Evolutionary conservation across 1,140 invertebrate species (phyloP).

Genomic region (Sipha flava): DNA sequence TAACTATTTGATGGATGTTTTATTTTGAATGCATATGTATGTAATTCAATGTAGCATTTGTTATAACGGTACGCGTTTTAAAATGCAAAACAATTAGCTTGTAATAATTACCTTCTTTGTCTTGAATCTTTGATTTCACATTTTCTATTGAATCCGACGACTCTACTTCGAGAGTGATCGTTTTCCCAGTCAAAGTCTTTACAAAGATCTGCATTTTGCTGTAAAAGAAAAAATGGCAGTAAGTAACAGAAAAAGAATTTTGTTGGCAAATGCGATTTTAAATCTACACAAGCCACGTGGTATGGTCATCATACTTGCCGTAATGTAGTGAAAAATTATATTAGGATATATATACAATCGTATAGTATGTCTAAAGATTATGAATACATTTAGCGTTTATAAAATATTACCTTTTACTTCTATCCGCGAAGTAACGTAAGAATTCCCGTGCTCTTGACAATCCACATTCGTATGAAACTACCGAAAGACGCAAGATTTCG

Average conservation of each 20-base stretch:
- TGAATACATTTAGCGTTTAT: not conserved
- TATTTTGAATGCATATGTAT: no score
- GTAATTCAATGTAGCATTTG: no score
- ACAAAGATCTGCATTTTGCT: constrained; percentile 83
- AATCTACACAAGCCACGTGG: not conserved
- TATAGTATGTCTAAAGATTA: no score
- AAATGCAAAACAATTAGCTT: no score
- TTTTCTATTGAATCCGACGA: constrained; percentile 87
- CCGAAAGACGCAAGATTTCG: not conserved
- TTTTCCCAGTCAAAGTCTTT: constrained; percentile 89
- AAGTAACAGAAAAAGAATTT: not conserved
- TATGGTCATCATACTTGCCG: no score
- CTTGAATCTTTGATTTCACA: constrained; percentile 88
- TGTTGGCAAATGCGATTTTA: not conserved
- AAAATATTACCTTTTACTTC: not conserved
- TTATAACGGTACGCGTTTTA: no score
- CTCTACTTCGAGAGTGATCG: constrained; percentile 89
- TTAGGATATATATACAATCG: no score
- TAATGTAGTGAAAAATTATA: no score
- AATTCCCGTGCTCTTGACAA: not conserved
- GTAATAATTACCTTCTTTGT: constrained; percentile 60
- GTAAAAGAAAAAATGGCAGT: constrained; percentile 11
- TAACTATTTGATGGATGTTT: no score
- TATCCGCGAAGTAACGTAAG: not conserved
- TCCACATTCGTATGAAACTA: not conserved